phyloP scores from a whole-genome alignment of 2,888 invertebrate species.

The Acanthoscelides obtectus region DNA sequence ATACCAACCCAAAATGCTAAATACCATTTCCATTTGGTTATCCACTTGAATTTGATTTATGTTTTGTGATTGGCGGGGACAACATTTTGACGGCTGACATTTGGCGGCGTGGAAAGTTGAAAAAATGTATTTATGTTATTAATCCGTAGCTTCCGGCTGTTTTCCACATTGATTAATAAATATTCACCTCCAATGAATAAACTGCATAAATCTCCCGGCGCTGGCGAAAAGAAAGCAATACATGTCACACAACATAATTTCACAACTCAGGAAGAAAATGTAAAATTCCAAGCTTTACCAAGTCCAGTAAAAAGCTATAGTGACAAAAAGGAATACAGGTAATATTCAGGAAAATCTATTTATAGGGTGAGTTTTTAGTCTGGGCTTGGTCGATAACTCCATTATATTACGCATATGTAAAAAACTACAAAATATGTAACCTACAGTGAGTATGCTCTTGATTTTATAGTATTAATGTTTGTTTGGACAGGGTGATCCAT shows the following conservation, averaged over 20 bases:
- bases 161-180: not conserved
- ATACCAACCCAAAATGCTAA: no score
- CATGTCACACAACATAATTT: not conserved
- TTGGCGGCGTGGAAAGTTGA: not conserved
- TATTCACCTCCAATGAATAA: not conserved
- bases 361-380: no score
- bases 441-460: no score
- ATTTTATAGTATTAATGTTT: no score
- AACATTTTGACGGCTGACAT: no score
- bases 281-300: constrained; percentile 34
- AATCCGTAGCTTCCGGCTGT: not conserved
- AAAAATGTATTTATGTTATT: not conserved
- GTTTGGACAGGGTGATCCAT: no score
- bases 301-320: constrained; percentile 68
- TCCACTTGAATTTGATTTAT: no score
- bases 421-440: no score
- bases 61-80: no score
- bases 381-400: no score
- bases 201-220: not conserved
- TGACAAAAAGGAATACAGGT: constrained; percentile 78
- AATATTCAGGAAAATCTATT: constrained; percentile 2
- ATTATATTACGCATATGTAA: not conserved
- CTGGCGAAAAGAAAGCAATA: not conserved
- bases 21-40: no score
- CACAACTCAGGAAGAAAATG: constrained; percentile 1